Percentiles rank a stretch among this genome's conserved stretches.
These are phyloP conservation scores for Drosophila mimica DNA, from an alignment of 2,888 invertebrate genomes.

Conservation along the genomic window DNA sequence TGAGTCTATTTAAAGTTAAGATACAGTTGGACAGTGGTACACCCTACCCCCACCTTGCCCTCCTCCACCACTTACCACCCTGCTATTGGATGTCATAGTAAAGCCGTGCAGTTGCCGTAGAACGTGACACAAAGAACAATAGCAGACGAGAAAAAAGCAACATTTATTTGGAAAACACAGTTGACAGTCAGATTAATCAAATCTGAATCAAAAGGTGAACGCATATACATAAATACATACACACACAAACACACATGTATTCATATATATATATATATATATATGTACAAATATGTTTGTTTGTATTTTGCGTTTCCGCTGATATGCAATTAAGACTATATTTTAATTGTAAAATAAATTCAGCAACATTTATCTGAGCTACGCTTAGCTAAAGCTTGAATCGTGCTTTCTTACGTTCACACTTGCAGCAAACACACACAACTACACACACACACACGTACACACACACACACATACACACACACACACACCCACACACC, in stretches of 20 bases:
- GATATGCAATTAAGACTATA: constrained; percentile 4
- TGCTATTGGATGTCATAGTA: background rate
- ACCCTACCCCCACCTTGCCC: background rate
- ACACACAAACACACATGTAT: background rate
- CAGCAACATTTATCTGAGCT: background rate
- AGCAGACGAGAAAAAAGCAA: background rate
- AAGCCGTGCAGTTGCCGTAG: background rate
- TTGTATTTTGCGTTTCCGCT: background rate
- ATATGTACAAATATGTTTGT: background rate
- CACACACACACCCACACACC: background rate
- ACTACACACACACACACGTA: background rate
- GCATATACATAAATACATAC: background rate
- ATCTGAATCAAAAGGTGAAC: background rate
- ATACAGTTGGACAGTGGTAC: background rate
- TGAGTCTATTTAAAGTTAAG: background rate
- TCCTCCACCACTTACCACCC: background rate
- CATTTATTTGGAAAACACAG: background rate
- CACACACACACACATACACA: background rate
- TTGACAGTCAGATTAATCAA: background rate
- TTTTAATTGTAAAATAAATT: constrained; percentile 2
- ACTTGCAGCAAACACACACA: background rate
- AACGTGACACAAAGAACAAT: background rate
- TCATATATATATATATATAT: background rate
- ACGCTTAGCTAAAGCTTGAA: background rate
- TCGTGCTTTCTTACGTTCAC: constrained; percentile 17